A percentile compares a stretch with the other conserved stretches of the same genome.
These are phyloP conservation scores for Dasyornis broadbenti DNA, from an alignment of 2,113 vertebrate species.

Conservation along the genomic window DNA sequence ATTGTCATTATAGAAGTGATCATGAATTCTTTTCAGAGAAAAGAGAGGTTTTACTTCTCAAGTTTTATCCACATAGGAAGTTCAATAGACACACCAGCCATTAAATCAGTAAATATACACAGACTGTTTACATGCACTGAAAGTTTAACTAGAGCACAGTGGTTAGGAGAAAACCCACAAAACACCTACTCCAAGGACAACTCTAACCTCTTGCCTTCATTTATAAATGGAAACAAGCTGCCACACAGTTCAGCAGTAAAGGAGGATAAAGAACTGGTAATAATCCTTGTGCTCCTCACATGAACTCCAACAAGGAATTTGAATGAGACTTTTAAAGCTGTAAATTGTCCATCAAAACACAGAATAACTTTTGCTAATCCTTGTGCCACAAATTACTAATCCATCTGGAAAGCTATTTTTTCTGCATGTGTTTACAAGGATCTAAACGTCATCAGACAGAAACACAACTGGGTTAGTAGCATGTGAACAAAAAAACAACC, in stretches of 20 bases:
- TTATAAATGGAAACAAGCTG: slow-evolving; percentile 25
- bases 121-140: not conserved
- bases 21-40: not conserved
- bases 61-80: not conserved
- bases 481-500: not conserved
- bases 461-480: not conserved
- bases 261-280: slow-evolving; percentile 23
- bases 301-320: slow-evolving; percentile 26
- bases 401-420: slow-evolving; percentile 17
- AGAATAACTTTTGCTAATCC: slow-evolving; percentile 34
- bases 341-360: slow-evolving; percentile 46
- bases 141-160: not conserved
- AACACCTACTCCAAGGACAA: not conserved
- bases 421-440: not conserved
- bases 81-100: not conserved
- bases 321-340: slow-evolving; percentile 32
- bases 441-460: not conserved
- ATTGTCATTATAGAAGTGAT: not conserved
- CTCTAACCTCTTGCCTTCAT: not conserved
- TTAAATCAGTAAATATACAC: not conserved
- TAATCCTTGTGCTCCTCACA: not conserved
- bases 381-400: slow-evolving; percentile 15
- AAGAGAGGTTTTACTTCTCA: not conserved
- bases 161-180: not conserved
- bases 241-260: not conserved